A percentile compares a stretch with the other conserved stretches of the same genome.
phyloP scores from a whole-genome alignment of 2,797 vertebrate genomes.

The Aeoliscus strigatus region DNA sequence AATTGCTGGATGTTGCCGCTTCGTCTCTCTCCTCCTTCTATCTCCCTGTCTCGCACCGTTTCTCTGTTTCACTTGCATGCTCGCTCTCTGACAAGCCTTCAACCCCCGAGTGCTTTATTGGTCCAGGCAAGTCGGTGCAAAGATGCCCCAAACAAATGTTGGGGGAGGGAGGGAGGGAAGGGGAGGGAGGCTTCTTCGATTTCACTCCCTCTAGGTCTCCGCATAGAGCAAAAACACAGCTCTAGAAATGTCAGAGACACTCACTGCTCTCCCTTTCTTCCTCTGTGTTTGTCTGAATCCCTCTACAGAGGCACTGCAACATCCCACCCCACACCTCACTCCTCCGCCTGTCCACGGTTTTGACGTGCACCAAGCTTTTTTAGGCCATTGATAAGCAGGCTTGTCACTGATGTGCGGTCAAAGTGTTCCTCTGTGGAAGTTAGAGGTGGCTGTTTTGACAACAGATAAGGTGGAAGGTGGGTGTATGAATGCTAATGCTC shows the following conservation, averaged over 20 bases:
- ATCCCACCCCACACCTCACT: too few relatives aligned
- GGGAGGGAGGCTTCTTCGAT: slow-evolving; percentile 19
- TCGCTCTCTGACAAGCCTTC: too few relatives aligned
- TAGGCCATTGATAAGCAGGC: slow-evolving; percentile 48
- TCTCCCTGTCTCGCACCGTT: not conserved
- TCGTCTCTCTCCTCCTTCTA: too few relatives aligned
- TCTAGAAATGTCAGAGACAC: too few relatives aligned
- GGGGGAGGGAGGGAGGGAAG: slow-evolving; percentile 17
- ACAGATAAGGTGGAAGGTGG: slow-evolving; percentile 53
- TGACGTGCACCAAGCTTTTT: slow-evolving; percentile 46
- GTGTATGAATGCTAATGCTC: slow-evolving; percentile 52
- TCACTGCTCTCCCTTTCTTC: slow-evolving; percentile 2
- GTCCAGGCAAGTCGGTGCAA: slow-evolving; percentile 29
- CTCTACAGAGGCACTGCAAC: too few relatives aligned
- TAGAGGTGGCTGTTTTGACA: slow-evolving; percentile 55
- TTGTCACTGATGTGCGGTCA: slow-evolving; percentile 55
- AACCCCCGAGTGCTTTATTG: slow-evolving; percentile 27
- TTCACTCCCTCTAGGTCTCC: slow-evolving; percentile 34
- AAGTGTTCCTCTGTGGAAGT: slow-evolving; percentile 49
- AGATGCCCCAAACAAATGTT: slow-evolving; percentile 47
- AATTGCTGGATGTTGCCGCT: too few relatives aligned
- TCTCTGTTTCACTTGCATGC: too few relatives aligned
- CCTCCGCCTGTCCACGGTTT: slow-evolving; percentile 20
- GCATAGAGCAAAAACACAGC: slow-evolving; percentile 38
- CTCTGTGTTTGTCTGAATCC: too few relatives aligned